Evolutionary conservation across 2,113 vertebrate species (phyloP), one percentile per base, ranked within the genome.

Genomic region (Chinchilla lanigera): DNA sequence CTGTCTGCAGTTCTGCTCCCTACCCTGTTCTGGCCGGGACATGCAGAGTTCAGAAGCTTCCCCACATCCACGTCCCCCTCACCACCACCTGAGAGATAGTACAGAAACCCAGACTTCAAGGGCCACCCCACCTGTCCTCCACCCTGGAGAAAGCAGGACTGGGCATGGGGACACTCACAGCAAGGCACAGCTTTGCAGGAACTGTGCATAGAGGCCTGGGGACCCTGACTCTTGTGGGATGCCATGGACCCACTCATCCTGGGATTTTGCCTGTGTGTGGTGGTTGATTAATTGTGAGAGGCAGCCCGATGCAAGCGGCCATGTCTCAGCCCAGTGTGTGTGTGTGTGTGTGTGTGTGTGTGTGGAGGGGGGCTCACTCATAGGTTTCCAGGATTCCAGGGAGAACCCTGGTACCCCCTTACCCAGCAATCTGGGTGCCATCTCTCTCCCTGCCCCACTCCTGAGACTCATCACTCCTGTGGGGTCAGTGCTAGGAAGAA

Each of bases 51-150:
- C 14, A 60, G 67, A 17, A 9, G 14, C 22, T 5, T n/a, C 81
- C n/a, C 7, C n/a, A 28, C 75, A 12, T 20, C 10, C 16, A 26
- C 0, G 0, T 67, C 77, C 58, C 67, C 33, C 24, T 50, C 0
- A 0, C 17, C 12, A 11, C 26, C 35, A 30, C 35, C 67, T 90
- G 73, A 80, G 77, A 82, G 65, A 6, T 0, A 2, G 28, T 19
- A 6, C 14, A 41, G 78, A 95, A 69, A 50, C 17, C 52, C 50
- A 54, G 13, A n/a, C 71, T 89, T 71, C 13, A 69, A 77, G 52
- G 5, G 2, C 44, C 69, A 41, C 60, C 17, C 73, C 0, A 16
- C 81, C 17, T 2, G 2, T 33, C 60, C 84, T 75, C 81, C 38
- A 30, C 6, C 54, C 19, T 56, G 10, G 38, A 61, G 77, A 63